A percentile compares a stretch with the other conserved stretches of the same genome.
phyloP scores from a whole-genome alignment of 1,140 invertebrate species.

The Drosophila biarmipes region DNA sequence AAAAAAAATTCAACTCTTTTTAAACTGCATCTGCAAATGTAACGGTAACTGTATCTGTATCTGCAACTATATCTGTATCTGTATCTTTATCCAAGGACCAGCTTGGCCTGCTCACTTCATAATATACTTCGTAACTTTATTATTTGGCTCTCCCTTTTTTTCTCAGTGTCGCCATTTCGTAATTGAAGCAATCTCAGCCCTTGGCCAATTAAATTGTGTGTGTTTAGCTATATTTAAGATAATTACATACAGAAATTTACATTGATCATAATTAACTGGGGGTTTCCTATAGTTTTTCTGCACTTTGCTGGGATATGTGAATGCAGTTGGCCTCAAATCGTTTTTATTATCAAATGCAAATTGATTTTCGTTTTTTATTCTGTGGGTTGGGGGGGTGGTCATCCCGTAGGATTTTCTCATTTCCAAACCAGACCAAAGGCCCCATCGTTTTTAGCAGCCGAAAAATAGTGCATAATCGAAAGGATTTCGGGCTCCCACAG shows the following conservation, averaged over 20 bases:
- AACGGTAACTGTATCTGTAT: not conserved
- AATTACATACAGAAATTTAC: slow-evolving; percentile 77
- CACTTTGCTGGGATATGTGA: slow-evolving; percentile 25
- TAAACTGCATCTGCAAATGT: slow-evolving; percentile 2
- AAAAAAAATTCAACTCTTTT: slow-evolving; percentile 28
- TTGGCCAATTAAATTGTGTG: not conserved
- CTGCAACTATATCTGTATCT: not conserved
- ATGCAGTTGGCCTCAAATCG: slow-evolving; percentile 9
- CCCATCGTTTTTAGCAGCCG: slow-evolving; percentile 11
- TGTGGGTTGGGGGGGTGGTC: not conserved
- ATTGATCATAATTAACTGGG: slow-evolving; percentile 53
- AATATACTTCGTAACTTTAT: slow-evolving; percentile 5
- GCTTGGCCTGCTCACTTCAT: slow-evolving; percentile 49
- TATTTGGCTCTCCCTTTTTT: not conserved
- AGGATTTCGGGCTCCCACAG: slow-evolving; percentile 16
- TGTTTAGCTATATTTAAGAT: slow-evolving; percentile 30
- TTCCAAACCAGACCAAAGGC: not conserved
- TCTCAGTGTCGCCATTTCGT: not conserved
- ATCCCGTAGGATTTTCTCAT: not conserved
- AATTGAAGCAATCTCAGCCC: slow-evolving; percentile 5
- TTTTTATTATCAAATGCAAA: slow-evolving; percentile 7
- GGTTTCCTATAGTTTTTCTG: slow-evolving; percentile 15
- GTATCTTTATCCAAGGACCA: slow-evolving; percentile 57
- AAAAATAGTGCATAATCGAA: slow-evolving; percentile 20
- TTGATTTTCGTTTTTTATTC: slow-evolving; percentile 5